Conservation (phyloP, 1,140 invertebrate species). For the Charaxes varanes region DNA sequence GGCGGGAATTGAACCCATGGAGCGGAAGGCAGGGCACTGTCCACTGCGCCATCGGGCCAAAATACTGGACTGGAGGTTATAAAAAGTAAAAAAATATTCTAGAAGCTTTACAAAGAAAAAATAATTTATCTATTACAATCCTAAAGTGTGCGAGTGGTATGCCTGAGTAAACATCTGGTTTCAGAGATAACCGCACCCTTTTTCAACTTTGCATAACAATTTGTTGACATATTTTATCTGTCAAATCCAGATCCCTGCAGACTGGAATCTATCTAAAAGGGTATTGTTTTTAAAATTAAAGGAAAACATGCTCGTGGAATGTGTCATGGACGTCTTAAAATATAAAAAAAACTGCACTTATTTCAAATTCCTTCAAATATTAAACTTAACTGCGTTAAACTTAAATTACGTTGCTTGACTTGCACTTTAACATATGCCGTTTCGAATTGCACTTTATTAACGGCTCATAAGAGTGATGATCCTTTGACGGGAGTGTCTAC, state of each 20-base stretch:
- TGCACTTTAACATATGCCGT: neutral
- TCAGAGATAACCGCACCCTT: constrained; percentile 15
- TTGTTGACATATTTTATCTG: constrained; percentile 11
- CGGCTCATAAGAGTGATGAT: neutral
- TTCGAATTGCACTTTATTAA: neutral
- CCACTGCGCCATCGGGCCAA: too few species aligned
- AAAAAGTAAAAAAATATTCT: too few species aligned
- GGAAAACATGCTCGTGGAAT: neutral
- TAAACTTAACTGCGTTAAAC: constrained; percentile 6
- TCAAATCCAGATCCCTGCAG: neutral
- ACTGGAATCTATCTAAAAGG: neutral
- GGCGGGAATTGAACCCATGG: too few species aligned
- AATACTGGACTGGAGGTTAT: too few species aligned
- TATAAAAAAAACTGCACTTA: neutral
- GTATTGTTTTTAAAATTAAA: neutral
- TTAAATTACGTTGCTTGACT: constrained; percentile 12
- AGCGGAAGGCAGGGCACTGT: too few species aligned
- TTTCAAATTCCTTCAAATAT: neutral
- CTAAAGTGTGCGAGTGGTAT: too few species aligned
- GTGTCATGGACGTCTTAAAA: neutral
- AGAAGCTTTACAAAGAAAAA: too few species aligned
- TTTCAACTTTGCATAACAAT: constrained; percentile 13
- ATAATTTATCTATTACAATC: too few species aligned
- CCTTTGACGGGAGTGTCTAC: neutral
- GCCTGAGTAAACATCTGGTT: constrained; percentile 14